phyloP scores from a whole-genome alignment of 2,113 vertebrate genomes.

The Dicrurus megarhynchus region DNA sequence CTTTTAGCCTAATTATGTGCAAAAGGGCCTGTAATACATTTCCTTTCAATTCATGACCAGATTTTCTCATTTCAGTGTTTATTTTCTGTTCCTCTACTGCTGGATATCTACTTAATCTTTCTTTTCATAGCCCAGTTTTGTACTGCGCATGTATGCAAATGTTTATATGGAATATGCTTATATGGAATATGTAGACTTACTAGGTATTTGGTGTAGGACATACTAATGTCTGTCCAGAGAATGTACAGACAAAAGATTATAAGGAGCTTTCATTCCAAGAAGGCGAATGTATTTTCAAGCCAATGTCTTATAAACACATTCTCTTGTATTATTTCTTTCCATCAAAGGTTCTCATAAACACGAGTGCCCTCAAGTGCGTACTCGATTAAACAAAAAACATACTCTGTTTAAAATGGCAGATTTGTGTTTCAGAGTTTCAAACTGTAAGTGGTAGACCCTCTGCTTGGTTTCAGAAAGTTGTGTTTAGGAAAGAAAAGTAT shows the following conservation, averaged over 20 bases:
- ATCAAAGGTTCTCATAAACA: neutral
- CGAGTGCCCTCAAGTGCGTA: neutral
- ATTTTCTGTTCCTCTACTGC: neutral
- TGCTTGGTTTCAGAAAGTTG: neutral
- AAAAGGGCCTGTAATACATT: neutral
- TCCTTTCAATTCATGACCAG: neutral
- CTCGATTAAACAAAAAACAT: constrained; percentile 2
- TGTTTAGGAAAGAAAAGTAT: neutral
- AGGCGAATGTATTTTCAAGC: neutral
- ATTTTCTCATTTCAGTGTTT: neutral
- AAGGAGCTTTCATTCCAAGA: neutral
- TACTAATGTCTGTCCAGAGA: neutral
- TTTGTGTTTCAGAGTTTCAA: neutral
- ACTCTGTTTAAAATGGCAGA: constrained; percentile 20
- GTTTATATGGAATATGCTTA: neutral
- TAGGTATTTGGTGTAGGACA: neutral
- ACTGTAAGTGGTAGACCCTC: neutral
- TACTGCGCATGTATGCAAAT: neutral
- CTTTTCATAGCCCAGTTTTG: neutral
- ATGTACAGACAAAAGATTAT: constrained; percentile 1
- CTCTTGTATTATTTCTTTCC: constrained; percentile 30
- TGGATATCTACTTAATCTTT: neutral
- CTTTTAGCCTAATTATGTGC: neutral
- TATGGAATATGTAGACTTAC: neutral
- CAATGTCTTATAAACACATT: constrained; percentile 32